Evolutionary conservation across 2,113 vertebrate genomes (phyloP), one percentile per base, ranked within the genome.

Genomic region (Circaetus cinerascens): DNA sequence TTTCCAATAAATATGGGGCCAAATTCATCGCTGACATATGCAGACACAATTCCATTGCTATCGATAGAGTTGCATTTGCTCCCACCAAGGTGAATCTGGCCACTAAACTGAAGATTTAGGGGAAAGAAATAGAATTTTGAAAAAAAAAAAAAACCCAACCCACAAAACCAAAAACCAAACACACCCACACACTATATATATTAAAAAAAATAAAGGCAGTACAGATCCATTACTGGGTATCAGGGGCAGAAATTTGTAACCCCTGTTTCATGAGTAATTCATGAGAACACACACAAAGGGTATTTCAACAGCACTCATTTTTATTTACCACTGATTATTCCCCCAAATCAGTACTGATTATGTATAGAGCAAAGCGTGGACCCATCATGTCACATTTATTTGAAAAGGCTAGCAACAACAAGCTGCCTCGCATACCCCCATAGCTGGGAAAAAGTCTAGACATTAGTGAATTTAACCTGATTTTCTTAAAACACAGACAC

Each of bases 321-420:
- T 90, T 97, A 91, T 97, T 96, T 96, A 92, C 67, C 85, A 84
- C 94, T 96, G 93, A 96, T 94, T 96, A 94, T 83, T 92, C 43
- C 51, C 64, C 67, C 68, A 91, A 92, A 95, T 96, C 72, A 92
- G 93, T 92, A 71, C 82, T 93, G 95, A 96, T 92, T 96, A 95
- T 88, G 64, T 43, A 86, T 2, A 93, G 36, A 94, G 51, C 80
- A 75, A 95, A 93, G 74, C 55, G 66, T 94, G 74, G 73, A 89
- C 77, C 72, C 57, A 36, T 90, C 88, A 46, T 53, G 74, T 79
- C 67, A 79, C 57, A 48, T 88, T 80, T 87, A 77, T 91, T 67
- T 96, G 79, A 93, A 96, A 96, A 82, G 57, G 43, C 55, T 94
- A 57, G 86, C 60, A 88, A 78, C 75, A 86, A 67, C 69, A 84